Evolutionary conservation across 2,797 vertebrate species (phyloP).

Genomic region (Falco novaeseelandiae): DNA sequence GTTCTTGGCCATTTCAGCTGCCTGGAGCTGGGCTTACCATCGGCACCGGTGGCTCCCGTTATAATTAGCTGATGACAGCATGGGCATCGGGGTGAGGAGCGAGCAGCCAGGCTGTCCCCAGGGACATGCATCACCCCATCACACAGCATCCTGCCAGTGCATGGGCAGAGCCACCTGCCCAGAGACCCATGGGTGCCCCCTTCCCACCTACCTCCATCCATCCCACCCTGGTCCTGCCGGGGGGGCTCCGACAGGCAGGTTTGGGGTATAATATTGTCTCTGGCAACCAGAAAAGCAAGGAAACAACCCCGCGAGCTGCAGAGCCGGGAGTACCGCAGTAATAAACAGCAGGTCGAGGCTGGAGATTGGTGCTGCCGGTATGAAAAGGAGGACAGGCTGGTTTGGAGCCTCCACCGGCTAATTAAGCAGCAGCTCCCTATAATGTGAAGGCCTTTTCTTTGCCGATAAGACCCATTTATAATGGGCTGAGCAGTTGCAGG

Average conservation of each 20-base stretch:
- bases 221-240: fast-evolving
- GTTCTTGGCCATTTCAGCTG: neutral
- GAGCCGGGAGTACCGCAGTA: slow-evolving; percentile 47
- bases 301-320: neutral
- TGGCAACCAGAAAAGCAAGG: neutral
- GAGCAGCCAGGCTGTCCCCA: neutral
- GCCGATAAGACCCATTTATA: slow-evolving; percentile 66
- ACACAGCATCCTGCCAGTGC: neutral
- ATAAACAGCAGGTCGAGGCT: slow-evolving; percentile 58
- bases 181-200: neutral
- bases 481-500: slow-evolving; percentile 38
- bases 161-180: neutral
- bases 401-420: slow-evolving; percentile 48
- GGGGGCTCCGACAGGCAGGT: neutral
- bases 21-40: fast-evolving
- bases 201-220: neutral
- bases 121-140: neutral
- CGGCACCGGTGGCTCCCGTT: neutral
- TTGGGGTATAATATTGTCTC: neutral
- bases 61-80: neutral
- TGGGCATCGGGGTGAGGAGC: fast-evolving
- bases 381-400: slow-evolving; percentile 58
- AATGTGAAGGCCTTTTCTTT: slow-evolving; percentile 61
- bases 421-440: slow-evolving; percentile 67
- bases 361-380: slow-evolving; percentile 42